These are phyloP conservation scores for Enteromius viviparus DNA, from an alignment of 2,797 vertebrate species.

Conservation along the genomic window DNA sequence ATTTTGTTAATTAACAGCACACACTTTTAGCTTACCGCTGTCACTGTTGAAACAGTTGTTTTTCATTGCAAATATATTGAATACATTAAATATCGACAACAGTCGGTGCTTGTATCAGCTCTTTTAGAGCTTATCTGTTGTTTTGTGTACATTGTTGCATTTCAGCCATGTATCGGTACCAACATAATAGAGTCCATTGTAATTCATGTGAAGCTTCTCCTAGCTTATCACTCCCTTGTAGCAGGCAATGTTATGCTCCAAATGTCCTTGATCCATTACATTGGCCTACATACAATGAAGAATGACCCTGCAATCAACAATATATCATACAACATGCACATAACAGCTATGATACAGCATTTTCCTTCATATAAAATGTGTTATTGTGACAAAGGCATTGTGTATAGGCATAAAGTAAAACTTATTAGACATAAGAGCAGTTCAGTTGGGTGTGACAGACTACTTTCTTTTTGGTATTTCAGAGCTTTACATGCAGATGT, in stretches of 20 bases:
- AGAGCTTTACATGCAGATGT: conserved; percentile 29
- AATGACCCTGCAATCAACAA: conserved; percentile 37
- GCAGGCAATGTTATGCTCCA: conserved; percentile 9
- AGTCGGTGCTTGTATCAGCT: conserved; percentile 29
- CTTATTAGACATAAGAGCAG: conserved; percentile 3
- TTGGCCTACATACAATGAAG: background rate
- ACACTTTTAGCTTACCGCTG: conserved; percentile 6
- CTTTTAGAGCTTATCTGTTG: conserved; percentile 14
- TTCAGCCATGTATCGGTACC: conserved; percentile 2
- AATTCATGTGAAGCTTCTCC: conserved; percentile 25
- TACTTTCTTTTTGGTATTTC: conserved; percentile 2
- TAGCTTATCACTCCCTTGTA: background rate
- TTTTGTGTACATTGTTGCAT: conserved; percentile 42
- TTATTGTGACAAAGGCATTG: conserved; percentile 41
- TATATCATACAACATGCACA: conserved; percentile 46
- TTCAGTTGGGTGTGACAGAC: conserved; percentile 1
- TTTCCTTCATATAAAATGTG: conserved; percentile 13
- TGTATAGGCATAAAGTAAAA: conserved; percentile 36
- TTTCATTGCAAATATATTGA: conserved; percentile 24
- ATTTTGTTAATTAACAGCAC: conserved; percentile 15
- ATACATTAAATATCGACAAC: conserved; percentile 4
- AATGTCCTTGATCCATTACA: conserved; percentile 22
- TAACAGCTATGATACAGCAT: conserved; percentile 35
- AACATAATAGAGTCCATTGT: conserved; percentile 30
- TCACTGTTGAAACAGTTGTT: conserved; percentile 18